These are phyloP conservation scores for Augochlora pura DNA, from an alignment of 1,140 invertebrate genomes.

Conservation along the genomic window DNA sequence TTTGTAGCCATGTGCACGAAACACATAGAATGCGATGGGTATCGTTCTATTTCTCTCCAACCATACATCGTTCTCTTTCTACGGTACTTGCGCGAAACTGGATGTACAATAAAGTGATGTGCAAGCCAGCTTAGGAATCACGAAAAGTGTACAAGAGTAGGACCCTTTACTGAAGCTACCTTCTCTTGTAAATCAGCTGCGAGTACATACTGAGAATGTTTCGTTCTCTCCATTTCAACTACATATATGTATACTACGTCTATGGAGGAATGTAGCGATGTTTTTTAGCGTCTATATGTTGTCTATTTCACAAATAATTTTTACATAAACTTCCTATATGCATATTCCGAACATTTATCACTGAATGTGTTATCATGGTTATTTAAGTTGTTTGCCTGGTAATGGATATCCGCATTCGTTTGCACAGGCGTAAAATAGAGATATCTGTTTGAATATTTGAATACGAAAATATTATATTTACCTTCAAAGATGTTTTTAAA, in stretches of 20 bases:
- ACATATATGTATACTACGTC: background rate
- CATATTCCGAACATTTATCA: background rate
- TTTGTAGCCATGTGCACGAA: no score
- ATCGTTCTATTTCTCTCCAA: no score
- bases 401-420: background rate
- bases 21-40: no score
- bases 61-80: no score
- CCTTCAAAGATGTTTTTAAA: background rate
- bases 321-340: background rate
- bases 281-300: background rate
- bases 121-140: no score
- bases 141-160: no score
- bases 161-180: no score
- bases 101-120: no score
- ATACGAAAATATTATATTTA: no score
- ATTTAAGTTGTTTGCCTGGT: background rate
- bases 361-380: no score
- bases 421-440: background rate
- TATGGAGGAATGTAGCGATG: background rate
- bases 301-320: background rate
- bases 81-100: no score
- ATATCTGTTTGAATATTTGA: no score
- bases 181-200: conserved; percentile 23
- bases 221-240: background rate
- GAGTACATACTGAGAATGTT: conserved; percentile 15